Conservation (phyloP, 2,888 invertebrate genomes). For the Scrobipalpa atriplicella region DNA sequence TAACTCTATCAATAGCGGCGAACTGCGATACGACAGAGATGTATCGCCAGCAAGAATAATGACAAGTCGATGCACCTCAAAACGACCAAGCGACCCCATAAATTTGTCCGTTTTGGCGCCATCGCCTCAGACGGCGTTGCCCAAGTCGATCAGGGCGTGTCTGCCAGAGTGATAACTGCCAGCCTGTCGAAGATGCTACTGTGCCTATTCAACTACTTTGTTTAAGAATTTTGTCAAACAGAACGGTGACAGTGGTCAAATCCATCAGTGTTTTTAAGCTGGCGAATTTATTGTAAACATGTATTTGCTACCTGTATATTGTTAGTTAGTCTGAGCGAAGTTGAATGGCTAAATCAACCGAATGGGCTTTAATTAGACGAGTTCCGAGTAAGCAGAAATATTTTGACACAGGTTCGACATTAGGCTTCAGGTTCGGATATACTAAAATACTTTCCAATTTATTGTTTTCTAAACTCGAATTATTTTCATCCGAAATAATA, state of each 20-base stretch:
- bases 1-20: neutral
- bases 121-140: slow-evolving; percentile 17
- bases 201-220: neutral
- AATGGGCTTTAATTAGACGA: neutral
- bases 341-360: neutral
- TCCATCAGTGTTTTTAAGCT: too few relatives aligned
- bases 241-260: neutral
- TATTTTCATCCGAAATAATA: too few relatives aligned
- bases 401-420: too few relatives aligned
- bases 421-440: too few relatives aligned
- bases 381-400: neutral
- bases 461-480: too few relatives aligned
- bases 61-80: slow-evolving; percentile 21
- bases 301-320: neutral
- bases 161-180: slow-evolving; percentile 17
- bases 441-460: too few relatives aligned
- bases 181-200: slow-evolving; percentile 5
- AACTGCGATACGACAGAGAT: neutral
- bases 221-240: neutral
- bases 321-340: neutral
- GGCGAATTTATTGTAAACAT: too few relatives aligned
- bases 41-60: slow-evolving; percentile 10
- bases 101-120: slow-evolving; percentile 28
- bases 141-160: slow-evolving; percentile 17
- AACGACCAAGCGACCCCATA: slow-evolving; percentile 28